These are phyloP conservation scores for Eretmochelys imbricata DNA, from an alignment of 2,113 vertebrate genomes.

Conservation along the genomic window DNA sequence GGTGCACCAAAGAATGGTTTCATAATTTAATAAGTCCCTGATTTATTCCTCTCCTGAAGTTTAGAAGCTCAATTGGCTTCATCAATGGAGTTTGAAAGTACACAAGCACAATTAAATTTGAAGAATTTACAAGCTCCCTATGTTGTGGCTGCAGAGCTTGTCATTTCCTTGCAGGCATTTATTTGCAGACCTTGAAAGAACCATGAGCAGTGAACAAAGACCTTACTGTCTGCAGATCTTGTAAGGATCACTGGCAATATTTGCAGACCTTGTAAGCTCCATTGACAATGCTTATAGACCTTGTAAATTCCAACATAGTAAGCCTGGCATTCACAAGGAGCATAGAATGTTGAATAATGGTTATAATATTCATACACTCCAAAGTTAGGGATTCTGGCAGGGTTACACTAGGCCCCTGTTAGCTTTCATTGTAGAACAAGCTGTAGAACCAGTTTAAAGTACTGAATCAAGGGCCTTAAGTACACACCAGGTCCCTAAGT, in stretches of 20 bases:
- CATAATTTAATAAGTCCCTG: neutral
- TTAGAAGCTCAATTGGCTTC: constrained; percentile 17
- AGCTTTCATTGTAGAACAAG: constrained; percentile 34
- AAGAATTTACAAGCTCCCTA: constrained; percentile 35
- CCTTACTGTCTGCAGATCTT: neutral
- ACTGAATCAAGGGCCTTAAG: constrained; percentile 39
- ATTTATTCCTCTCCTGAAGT: neutral
- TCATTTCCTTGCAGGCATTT: constrained; percentile 44
- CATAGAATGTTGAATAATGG: constrained; percentile 39
- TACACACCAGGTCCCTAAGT: neutral
- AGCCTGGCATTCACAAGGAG: constrained; percentile 36
- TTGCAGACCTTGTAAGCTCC: constrained; percentile 47
- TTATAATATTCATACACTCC: constrained; percentile 14
- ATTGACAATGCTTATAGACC: constrained; percentile 34
- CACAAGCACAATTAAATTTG: constrained; percentile 28
- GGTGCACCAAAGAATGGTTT: neutral
- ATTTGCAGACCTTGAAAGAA: constrained; percentile 42
- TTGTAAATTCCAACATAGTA: constrained; percentile 36
- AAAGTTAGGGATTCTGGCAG: constrained; percentile 11
- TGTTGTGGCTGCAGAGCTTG: constrained; percentile 13
- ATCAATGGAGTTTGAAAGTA: constrained; percentile 33
- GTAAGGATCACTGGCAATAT: constrained; percentile 54
- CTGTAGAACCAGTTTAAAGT: constrained; percentile 52
- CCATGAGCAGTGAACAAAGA: constrained; percentile 37
- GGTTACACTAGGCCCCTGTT: constrained; percentile 32